Percentiles rank a stretch among this genome's conserved stretches.
These are phyloP conservation scores for Sarcophaga subvicina DNA, from an alignment of 2,888 invertebrate genomes.

Conservation along the genomic window DNA sequence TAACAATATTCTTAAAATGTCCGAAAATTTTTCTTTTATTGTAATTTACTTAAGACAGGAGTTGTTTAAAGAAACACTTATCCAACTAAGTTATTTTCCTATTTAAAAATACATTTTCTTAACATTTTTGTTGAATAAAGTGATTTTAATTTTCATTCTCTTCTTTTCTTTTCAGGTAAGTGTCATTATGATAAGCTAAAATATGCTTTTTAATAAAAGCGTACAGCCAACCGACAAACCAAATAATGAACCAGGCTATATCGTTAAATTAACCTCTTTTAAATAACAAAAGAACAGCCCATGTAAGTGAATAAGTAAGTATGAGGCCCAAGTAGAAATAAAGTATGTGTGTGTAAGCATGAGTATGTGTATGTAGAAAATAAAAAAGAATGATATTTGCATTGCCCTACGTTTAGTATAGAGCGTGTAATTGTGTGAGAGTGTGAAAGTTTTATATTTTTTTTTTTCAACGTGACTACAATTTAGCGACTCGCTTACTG, in stretches of 20 bases:
- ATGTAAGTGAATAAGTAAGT: constrained; percentile 22
- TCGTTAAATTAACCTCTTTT: constrained; percentile 57
- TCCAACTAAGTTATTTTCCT: too few relatives aligned
- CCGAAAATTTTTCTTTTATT: too few relatives aligned
- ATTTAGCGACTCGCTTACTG: constrained; percentile 1
- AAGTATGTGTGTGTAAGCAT: not conserved
- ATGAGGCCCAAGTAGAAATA: not conserved
- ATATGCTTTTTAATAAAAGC: constrained; percentile 42
- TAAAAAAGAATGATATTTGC: constrained; percentile 54
- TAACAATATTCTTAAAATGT: too few relatives aligned
- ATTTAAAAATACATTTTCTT: too few relatives aligned
- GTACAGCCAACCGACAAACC: constrained; percentile 34
- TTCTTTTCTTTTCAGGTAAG: constrained; percentile 58
- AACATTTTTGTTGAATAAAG: not conserved
- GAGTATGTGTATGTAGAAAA: not conserved
- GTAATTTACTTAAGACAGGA: too few relatives aligned
- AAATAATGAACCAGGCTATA: constrained; percentile 37
- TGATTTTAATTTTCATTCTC: constrained; percentile 2
- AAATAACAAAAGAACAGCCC: constrained; percentile 6
- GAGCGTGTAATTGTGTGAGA: not conserved
- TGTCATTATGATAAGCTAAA: constrained; percentile 48
- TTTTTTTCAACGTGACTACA: constrained; percentile 16
- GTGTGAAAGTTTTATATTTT: constrained; percentile 17
- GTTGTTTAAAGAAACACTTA: too few relatives aligned
- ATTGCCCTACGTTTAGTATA: constrained; percentile 45